Evolutionary conservation across 2,113 vertebrate species (phyloP), one percentile per base, ranked within the genome.

Genomic region (Leucosticte australis): DNA sequence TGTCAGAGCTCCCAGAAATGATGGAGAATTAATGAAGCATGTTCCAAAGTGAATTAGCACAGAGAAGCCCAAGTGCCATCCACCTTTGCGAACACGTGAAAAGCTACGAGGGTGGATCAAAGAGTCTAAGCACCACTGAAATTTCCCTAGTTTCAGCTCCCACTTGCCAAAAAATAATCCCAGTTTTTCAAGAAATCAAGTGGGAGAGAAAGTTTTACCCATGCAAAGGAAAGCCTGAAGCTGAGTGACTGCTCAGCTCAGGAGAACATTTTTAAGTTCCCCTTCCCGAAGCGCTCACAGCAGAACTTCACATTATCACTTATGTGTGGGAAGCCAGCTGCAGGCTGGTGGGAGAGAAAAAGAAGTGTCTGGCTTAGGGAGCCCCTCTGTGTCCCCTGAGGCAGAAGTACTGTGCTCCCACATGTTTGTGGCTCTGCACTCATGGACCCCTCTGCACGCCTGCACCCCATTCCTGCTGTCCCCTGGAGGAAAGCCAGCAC

Each of bases 1-100:
- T 83, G 83, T 83, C 62, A 79, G 73, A 92, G 77, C 89, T 94
- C 81, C 87, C 26, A 27, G 84, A 78, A 92, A 78, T 24, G 60
- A 75, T 64, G 65, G 83, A 64, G 87, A 60, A 80, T 88, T 91
- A 94, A 90, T 73, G 75, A 93, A 95, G 78, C 31, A 41, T 85
- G 78, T 83, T 89, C 67, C 79, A 74, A 90, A 42, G 71, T 85
- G 64, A 63, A 80, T 74, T 65, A 94, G 85, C 81, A 69, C 33
- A 77, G 84, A 82, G 76, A 44, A 86, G 12, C 9, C 42, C 57
- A 70, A 75, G 55, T 15, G 31, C 89, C 78, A 71, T 94, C 60
- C 65, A 89, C 83, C 78, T 83, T 49, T 77, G 28, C 6, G 16
- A 93, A 67, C 73, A 44, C 39, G 49, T 33, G 60, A 68, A 67